Evolutionary conservation across 2,113 vertebrate species (phyloP).

Genomic region (Syngnathoides biaculeatus): DNA sequence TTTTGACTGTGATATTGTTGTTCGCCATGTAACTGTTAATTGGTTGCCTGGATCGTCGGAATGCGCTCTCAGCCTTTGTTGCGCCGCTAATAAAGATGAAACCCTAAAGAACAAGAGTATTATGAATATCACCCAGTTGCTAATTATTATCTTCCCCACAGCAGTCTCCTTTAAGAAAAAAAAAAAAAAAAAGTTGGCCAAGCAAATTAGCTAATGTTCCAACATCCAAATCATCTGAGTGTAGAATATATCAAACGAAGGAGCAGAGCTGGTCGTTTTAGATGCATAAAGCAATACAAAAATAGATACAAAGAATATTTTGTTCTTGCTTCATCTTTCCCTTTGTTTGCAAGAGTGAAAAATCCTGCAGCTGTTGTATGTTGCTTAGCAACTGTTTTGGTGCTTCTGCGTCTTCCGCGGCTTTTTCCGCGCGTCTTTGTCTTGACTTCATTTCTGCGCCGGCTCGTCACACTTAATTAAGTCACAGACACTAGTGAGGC

Average conservation of each 20-base stretch:
- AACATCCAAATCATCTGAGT: neutral
- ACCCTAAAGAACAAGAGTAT: neutral
- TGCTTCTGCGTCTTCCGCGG: slow-evolving; percentile 26
- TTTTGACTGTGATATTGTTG: neutral
- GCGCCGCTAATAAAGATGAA: neutral
- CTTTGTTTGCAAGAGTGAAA: slow-evolving; percentile 21
- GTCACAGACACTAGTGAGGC: slow-evolving; percentile 65
- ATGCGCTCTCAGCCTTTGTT: neutral
- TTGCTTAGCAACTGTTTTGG: slow-evolving; percentile 77
- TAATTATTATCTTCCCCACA: slow-evolving; percentile 1
- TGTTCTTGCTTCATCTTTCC: slow-evolving; percentile 31
- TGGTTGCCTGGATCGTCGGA: neutral
- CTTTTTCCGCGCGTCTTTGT: slow-evolving; percentile 41
- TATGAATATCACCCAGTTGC: neutral
- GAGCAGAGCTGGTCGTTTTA: slow-evolving; percentile 2
- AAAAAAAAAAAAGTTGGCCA: neutral
- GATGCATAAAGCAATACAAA: slow-evolving; percentile 53
- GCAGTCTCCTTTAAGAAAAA: neutral
- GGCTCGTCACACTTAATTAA: slow-evolving; percentile 71
- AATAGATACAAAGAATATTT: slow-evolving; percentile 58
- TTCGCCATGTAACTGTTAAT: neutral
- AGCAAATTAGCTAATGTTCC: neutral
- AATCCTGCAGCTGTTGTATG: slow-evolving; percentile 77
- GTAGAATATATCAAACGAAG: slow-evolving; percentile 1
- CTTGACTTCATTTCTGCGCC: slow-evolving; percentile 39